Evolutionary conservation across 2,797 vertebrate species (phyloP).

Genomic region (Morus bassanus): DNA sequence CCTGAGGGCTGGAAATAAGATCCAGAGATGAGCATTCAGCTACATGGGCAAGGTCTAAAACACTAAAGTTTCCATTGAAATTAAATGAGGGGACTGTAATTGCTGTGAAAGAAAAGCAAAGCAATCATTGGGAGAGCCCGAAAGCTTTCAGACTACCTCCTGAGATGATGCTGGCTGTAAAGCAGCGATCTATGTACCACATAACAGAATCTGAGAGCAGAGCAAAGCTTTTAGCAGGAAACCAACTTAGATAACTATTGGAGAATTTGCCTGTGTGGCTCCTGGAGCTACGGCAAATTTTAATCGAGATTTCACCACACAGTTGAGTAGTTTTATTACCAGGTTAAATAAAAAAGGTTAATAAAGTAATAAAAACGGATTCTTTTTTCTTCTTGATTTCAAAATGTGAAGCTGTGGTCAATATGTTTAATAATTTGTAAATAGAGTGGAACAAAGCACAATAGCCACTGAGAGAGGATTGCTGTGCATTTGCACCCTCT

Average conservation of each 20-base stretch:
- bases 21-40: slow-evolving; percentile 66
- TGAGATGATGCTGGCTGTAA: neutral
- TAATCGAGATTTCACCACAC: slow-evolving; percentile 11
- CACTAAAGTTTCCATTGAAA: slow-evolving; percentile 71
- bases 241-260: neutral
- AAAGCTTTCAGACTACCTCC: slow-evolving; percentile 34
- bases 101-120: slow-evolving; percentile 42
- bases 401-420: neutral
- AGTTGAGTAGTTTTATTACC: slow-evolving; percentile 53
- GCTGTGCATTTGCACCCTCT: neutral
- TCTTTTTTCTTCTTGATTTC: neutral
- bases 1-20: slow-evolving; percentile 71
- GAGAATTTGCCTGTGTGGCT: neutral
- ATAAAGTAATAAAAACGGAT: slow-evolving; percentile 44
- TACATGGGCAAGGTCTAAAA: slow-evolving; percentile 64
- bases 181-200: slow-evolving; percentile 3
- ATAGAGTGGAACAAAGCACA: slow-evolving; percentile 16
- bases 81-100: slow-evolving; percentile 65
- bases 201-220: slow-evolving; percentile 26
- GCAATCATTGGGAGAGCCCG: slow-evolving; percentile 14
- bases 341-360: slow-evolving; percentile 44
- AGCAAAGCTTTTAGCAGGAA: slow-evolving; percentile 18
- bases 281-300: slow-evolving; percentile 16
- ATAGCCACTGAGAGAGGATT: neutral
- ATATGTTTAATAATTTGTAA: slow-evolving; percentile 34